Evolutionary conservation across 1,140 invertebrate genomes (phyloP).

Genomic region (Drosophila nigromelanica): DNA sequence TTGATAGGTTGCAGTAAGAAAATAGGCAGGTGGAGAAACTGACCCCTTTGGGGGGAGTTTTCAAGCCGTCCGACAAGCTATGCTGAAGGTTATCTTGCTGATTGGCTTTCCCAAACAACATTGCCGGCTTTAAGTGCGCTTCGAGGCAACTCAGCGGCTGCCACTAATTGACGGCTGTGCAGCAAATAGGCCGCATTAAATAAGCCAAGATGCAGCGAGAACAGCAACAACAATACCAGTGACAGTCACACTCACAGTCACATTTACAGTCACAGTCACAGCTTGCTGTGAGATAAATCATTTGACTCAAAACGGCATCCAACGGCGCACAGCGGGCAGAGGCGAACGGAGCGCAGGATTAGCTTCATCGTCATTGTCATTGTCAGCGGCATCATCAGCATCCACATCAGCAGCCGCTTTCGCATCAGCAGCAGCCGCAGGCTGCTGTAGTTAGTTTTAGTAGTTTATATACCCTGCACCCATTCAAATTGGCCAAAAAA

Average conservation of each 20-base stretch:
- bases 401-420: slow-evolving; percentile 42
- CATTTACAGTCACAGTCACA: no score
- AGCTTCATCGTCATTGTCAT: slow-evolving; percentile 55
- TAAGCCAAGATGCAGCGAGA: slow-evolving; percentile 19
- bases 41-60: no score
- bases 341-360: slow-evolving; percentile 24
- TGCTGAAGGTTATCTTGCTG: no score
- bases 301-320: slow-evolving; percentile 55
- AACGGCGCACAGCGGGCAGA: slow-evolving; percentile 52
- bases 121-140: background rate
- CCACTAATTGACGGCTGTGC: slow-evolving; percentile 53
- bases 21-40: no score
- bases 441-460: slow-evolving; percentile 34
- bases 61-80: no score
- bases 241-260: background rate
- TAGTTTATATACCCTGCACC: slow-evolving; percentile 11
- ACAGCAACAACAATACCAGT: slow-evolving; percentile 12
- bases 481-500: background rate
- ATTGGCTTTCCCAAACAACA: no score
- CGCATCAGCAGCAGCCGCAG: slow-evolving; percentile 14
- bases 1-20: no score
- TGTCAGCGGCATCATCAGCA: slow-evolving; percentile 57
- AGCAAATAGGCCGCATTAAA: slow-evolving; percentile 28
- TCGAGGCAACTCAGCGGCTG: slow-evolving; percentile 15
- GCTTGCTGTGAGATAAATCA: slow-evolving; percentile 71